Evolutionary conservation across 2,888 invertebrate genomes (phyloP).

Genomic region (Cordylochernes scorpioides): DNA sequence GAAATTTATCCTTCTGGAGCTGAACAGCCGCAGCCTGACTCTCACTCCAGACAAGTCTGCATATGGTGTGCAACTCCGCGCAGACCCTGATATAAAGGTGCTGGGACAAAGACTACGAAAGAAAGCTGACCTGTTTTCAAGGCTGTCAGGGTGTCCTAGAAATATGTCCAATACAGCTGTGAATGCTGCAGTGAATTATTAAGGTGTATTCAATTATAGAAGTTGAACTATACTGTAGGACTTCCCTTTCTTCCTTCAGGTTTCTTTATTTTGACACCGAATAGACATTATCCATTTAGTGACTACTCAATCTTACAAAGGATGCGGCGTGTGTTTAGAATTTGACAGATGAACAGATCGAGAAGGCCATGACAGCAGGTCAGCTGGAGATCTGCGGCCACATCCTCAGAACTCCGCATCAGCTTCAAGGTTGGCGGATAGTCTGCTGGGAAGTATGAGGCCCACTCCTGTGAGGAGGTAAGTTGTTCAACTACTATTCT

Average conservation of each 20-base stretch:
- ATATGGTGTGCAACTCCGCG: constrained; percentile 64
- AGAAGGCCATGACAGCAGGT: constrained; percentile 36
- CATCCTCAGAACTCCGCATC: no score
- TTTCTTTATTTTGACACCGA: no score
- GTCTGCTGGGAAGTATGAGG: constrained; percentile 55
- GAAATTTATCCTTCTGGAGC: constrained; percentile 39
- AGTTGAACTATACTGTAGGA: no score
- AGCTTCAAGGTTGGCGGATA: no score
- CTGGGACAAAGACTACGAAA: constrained; percentile 64
- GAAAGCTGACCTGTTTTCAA: constrained; percentile 55
- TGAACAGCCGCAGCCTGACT: constrained; percentile 60
- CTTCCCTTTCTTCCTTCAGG: no score
- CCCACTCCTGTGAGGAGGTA: constrained; percentile 58
- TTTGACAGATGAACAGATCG: constrained; percentile 47
- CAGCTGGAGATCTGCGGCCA: constrained; percentile 41
- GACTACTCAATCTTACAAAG: no score
- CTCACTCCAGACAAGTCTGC: constrained; percentile 64
- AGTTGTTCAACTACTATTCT: no score
- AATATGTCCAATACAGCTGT: no score
- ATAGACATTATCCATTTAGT: no score
- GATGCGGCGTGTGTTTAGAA: constrained; percentile 23
- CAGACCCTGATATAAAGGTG: constrained; percentile 77
- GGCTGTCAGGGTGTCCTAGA: constrained; percentile 47
- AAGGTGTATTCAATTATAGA: no score
- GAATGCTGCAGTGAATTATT: no score